Conservation (phyloP, 2,797 vertebrate genomes). For the Etheostoma perlongum region DNA sequence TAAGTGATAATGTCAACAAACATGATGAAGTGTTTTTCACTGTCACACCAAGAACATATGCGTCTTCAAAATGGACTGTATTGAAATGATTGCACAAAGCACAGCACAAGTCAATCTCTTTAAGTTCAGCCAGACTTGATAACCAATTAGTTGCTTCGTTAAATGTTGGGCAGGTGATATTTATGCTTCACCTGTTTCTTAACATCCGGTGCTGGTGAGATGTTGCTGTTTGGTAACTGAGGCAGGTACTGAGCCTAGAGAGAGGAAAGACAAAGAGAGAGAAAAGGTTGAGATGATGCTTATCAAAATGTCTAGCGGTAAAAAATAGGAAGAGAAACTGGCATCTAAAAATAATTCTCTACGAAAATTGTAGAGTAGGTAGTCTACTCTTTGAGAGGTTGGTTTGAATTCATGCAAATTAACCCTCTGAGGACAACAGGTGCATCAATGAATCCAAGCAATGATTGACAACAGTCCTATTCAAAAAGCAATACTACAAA, state of each 20-base stretch:
- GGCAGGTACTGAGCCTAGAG: slow-evolving; percentile 85
- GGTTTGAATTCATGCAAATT: neutral
- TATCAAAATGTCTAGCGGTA: too few relatives aligned
- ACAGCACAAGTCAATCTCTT: neutral
- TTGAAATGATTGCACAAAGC: slow-evolving; percentile 8
- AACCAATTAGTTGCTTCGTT: slow-evolving; percentile 10
- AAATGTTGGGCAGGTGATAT: slow-evolving; percentile 88
- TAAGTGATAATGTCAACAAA: neutral
- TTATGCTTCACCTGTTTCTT: slow-evolving; percentile 87
- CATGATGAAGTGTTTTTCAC: slow-evolving; percentile 2
- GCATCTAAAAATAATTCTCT: neutral
- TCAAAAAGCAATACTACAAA: too few relatives aligned
- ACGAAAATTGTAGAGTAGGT: neutral
- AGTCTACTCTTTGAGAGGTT: neutral
- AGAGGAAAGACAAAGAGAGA: neutral
- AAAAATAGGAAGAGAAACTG: neutral
- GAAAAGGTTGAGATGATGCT: neutral
- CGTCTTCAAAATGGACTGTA: slow-evolving; percentile 1
- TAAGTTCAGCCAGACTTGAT: neutral
- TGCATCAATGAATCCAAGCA: too few relatives aligned
- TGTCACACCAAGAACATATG: slow-evolving; percentile 11
- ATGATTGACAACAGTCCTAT: too few relatives aligned
- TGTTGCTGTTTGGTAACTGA: slow-evolving; percentile 84
- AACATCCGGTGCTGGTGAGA: slow-evolving; percentile 85
- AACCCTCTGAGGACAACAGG: too few relatives aligned